These are phyloP conservation scores for Heteractis magnifica DNA, from an alignment of 92 coral and sea anemone genomes.

Conservation along the genomic window DNA sequence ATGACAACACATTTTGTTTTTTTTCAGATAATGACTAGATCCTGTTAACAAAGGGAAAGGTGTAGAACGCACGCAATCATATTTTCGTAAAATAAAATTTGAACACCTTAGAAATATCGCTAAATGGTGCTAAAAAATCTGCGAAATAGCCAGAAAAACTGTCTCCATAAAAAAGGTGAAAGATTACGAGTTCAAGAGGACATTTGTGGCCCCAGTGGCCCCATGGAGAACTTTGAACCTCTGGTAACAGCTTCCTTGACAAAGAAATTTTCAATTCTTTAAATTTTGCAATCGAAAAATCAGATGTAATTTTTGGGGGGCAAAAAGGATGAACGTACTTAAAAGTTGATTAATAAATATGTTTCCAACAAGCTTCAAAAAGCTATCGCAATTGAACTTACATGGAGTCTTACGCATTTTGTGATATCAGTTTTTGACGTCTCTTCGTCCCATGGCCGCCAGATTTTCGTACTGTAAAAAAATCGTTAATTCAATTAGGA, in stretches of 20 bases:
- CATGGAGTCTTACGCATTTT: conserved; percentile 27
- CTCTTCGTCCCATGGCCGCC: conserved; percentile 73
- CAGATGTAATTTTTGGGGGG: background rate
- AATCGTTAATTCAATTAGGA: background rate
- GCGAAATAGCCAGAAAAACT: background rate
- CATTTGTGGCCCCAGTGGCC: background rate
- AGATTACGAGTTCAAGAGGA: background rate
- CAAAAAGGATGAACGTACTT: background rate
- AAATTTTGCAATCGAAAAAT: background rate
- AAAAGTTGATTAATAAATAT: background rate
- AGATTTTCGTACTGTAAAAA: conserved; percentile 51
- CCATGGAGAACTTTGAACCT: background rate
- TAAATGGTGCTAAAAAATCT: background rate
- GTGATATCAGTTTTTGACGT: conserved; percentile 15
- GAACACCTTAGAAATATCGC: background rate
- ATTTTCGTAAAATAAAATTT: background rate
- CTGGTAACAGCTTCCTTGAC: background rate
- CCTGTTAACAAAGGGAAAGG: background rate
- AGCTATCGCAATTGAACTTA: conserved; percentile 5
- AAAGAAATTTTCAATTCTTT: background rate
- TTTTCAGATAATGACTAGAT: background rate
- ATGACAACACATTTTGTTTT: background rate
- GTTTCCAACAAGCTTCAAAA: background rate
- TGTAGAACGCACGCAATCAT: background rate
- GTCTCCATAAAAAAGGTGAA: background rate